Evolutionary conservation across 1,140 invertebrate species (phyloP).

Genomic region (Coptotermes formosanus): DNA sequence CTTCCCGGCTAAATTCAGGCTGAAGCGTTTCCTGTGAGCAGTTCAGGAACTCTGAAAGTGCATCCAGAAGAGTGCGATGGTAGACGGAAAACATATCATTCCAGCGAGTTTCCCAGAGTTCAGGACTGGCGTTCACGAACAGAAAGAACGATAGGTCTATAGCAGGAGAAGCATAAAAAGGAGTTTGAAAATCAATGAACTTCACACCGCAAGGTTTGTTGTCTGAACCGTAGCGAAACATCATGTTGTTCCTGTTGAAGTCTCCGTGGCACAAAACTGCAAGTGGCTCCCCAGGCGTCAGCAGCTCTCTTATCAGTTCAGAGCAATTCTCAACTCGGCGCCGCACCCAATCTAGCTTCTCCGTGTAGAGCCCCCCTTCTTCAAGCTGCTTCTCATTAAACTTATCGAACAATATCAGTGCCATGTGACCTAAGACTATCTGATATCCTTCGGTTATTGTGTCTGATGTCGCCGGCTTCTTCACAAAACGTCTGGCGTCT

Average conservation of each 20-base stretch:
- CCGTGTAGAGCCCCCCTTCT: background rate
- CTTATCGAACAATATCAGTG: background rate
- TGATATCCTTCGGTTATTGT: background rate
- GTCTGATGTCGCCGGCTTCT: background rate
- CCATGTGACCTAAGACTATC: background rate
- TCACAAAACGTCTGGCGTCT: background rate
- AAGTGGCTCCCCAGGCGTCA: conserved; percentile 39
- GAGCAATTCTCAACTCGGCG: background rate
- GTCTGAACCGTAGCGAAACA: conserved; percentile 40
- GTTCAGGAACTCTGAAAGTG: conserved; percentile 40
- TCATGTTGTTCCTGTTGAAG: conserved; percentile 46
- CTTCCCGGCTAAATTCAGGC: background rate
- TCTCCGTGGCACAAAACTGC: conserved; percentile 48
- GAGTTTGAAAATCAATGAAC: conserved; percentile 48
- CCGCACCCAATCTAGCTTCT: background rate
- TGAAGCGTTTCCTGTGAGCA: background rate
- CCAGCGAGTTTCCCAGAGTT: conserved; percentile 44
- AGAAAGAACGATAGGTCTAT: conserved; percentile 48
- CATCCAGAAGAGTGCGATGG: conserved; percentile 40
- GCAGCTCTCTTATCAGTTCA: background rate
- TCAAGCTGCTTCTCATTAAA: background rate
- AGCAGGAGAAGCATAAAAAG: conserved; percentile 44
- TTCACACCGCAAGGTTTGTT: conserved; percentile 39
- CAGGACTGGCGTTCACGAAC: conserved; percentile 42
- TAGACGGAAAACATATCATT: conserved; percentile 49